These are phyloP conservation scores for Chionis minor DNA, from an alignment of 2,113 vertebrate genomes.

Conservation along the genomic window DNA sequence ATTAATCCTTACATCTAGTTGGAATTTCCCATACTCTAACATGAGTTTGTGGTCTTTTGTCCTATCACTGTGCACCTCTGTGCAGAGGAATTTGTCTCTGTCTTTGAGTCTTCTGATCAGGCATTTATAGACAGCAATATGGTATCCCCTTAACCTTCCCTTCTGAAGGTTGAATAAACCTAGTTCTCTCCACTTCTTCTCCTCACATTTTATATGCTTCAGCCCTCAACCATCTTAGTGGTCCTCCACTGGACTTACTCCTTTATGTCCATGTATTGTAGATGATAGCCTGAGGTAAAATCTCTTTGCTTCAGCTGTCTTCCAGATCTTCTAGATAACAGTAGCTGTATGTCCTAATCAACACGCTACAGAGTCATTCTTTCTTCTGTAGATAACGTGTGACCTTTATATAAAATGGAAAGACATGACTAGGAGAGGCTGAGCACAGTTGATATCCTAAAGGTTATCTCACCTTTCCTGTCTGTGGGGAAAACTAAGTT, in stretches of 20 bases:
- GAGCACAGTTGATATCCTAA: not conserved
- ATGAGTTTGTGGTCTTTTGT: not conserved
- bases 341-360: not conserved
- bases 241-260: not conserved
- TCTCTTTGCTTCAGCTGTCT: not conserved
- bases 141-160: not conserved
- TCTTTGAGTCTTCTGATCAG: not conserved
- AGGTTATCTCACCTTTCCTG: not conserved
- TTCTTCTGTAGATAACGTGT: not conserved
- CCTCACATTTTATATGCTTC: not conserved
- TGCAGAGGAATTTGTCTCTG: not conserved
- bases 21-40: not conserved
- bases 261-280: not conserved
- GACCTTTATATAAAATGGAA: not conserved
- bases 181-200: not conserved
- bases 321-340: not conserved
- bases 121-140: accelerated
- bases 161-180: not conserved
- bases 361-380: not conserved
- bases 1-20: not conserved
- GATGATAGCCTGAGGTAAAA: not conserved
- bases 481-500: not conserved
- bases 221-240: not conserved
- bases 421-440: not conserved
- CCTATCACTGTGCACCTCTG: not conserved